Evolutionary conservation across 2,113 vertebrate species (phyloP).

Genomic region (Colinus virginianus): DNA sequence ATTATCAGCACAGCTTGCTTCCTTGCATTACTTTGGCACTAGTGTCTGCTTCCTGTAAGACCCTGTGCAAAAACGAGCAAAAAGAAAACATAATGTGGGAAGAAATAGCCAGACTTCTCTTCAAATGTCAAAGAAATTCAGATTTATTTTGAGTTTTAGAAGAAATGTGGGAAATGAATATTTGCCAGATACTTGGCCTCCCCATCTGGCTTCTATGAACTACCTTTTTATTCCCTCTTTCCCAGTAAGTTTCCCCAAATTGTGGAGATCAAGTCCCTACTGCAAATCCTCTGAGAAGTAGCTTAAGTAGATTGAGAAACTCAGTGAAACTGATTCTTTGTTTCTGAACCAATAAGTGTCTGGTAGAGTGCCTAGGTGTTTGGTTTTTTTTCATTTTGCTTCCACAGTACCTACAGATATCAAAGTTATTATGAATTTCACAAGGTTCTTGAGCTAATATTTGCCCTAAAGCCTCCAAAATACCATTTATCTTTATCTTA

Average conservation of each 20-base stretch:
- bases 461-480: background rate
- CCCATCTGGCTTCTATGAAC: slow-evolving; percentile 66
- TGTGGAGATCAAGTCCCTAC: background rate
- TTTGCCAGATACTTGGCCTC: slow-evolving; percentile 66
- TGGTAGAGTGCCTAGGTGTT: slow-evolving; percentile 12
- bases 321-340: slow-evolving; percentile 52
- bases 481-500: background rate
- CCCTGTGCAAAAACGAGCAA: slow-evolving; percentile 58
- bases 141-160: slow-evolving; percentile 71
- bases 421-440: slow-evolving; percentile 12
- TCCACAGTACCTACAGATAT: slow-evolving; percentile 42
- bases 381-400: slow-evolving; percentile 23
- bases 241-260: slow-evolving; percentile 36
- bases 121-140: slow-evolving; percentile 66
- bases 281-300: slow-evolving; percentile 14
- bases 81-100: slow-evolving; percentile 67
- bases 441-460: background rate
- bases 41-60: slow-evolving; percentile 53
- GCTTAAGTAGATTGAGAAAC: slow-evolving; percentile 18
- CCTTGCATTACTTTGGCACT: slow-evolving; percentile 55
- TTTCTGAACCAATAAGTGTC: slow-evolving; percentile 40
- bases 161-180: slow-evolving; percentile 64
- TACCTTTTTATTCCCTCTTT: slow-evolving; percentile 62
- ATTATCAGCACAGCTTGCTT: slow-evolving; percentile 67
- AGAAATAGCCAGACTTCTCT: slow-evolving; percentile 70